Evolutionary conservation across 2,888 invertebrate genomes (phyloP), one percentile per base, ranked within the genome.

Genomic region (Hymenopus coronatus): DNA sequence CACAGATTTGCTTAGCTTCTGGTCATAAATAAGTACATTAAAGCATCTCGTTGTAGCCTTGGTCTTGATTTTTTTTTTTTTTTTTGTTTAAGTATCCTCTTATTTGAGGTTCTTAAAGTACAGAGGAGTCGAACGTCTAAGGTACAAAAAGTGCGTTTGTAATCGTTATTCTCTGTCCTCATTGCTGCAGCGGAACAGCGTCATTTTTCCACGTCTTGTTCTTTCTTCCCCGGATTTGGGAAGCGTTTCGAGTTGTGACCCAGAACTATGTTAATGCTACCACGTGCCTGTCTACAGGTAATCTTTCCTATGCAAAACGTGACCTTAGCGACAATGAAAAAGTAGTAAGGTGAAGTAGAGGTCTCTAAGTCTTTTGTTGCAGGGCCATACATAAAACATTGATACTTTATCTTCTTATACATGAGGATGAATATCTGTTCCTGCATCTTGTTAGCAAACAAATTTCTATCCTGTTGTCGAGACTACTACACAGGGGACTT

Each of bases 251-350:
- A 20, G 25, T 70, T 70, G 54, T 70, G 54, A 70, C 54, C 54
- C 54, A 70, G 54, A 70, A 70, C 54, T 70, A 70, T 70, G 54
- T 70, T 70, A 70, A 70, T 70, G 54, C 54, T 25, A 70, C 54
- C 54, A 70, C 54, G 54, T 70, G 54, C 25, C 54, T 70, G 54
- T 70, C 54, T 25, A 20, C 54, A 70, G 46, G 46, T 27, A n/a
- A 46, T 46, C 54, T 85, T 28, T 85, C 40, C 28, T 84, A 85
- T 85, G 85, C 85, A 85, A 85, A 85, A 85, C 46, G n/a, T 33
- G 85, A 46, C 46, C 27, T 54, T 40, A 70, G 40, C 85, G 85
- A 85, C 85, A 85, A 27, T 85, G 85, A 85, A 85, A 85, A 85
- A 85, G 46, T 46, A 6, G 20, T 85, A 54, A 85, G 85, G 85